Conservation (phyloP, 2,113 vertebrate species). For the Seriola aureovittata region DNA sequence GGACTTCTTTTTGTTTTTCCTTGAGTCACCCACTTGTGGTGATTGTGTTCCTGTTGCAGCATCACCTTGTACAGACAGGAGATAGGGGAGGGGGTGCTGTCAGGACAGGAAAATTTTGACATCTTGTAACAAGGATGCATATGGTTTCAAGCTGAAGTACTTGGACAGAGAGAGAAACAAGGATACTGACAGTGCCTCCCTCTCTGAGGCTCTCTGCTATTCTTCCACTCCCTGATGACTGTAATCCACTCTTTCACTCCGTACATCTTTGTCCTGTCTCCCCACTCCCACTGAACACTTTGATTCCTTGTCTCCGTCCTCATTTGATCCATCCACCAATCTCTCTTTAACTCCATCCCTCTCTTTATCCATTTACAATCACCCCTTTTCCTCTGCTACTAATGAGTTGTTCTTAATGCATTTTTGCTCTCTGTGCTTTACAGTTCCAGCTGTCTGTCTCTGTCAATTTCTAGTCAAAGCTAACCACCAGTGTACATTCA, state of each 20-base stretch:
- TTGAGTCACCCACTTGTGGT: too few species aligned
- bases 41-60: background rate
- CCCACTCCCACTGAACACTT: conserved; percentile 12
- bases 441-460: conserved; percentile 45
- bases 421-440: conserved; percentile 6
- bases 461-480: conserved; percentile 52
- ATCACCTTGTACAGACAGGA: background rate
- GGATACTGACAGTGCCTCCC: conserved; percentile 13
- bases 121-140: conserved; percentile 9
- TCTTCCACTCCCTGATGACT: conserved; percentile 35
- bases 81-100: background rate
- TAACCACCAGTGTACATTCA: conserved; percentile 21
- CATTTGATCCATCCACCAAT: conserved; percentile 41
- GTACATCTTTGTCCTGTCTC: background rate
- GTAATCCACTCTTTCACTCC: conserved; percentile 37
- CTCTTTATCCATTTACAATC: background rate
- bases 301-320: conserved; percentile 33
- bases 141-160: conserved; percentile 23
- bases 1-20: background rate
- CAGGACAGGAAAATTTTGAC: conserved; percentile 17
- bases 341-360: background rate
- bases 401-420: conserved; percentile 33
- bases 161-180: background rate
- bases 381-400: background rate
- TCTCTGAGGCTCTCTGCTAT: conserved; percentile 28